Evolutionary conservation across 1,140 invertebrate species (phyloP).

Genomic region (Macrobrachium nipponense): DNA sequence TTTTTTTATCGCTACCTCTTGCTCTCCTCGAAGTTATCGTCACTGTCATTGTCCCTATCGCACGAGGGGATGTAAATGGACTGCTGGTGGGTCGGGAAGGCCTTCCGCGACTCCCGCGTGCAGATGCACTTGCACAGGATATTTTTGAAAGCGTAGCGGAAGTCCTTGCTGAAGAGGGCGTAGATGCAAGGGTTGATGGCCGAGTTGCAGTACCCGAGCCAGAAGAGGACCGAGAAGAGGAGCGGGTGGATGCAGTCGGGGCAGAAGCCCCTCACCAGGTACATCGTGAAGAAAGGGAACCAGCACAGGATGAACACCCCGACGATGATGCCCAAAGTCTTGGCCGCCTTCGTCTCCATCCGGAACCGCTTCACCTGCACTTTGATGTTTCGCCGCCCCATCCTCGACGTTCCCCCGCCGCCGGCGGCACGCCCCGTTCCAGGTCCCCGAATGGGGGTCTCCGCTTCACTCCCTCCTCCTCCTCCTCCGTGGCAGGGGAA

Average conservation of each 20-base stretch:
- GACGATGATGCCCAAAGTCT: conserved; percentile 93
- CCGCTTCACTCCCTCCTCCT: background rate
- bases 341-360: conserved; percentile 94
- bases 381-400: conserved; percentile 88
- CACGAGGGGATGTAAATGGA: conserved; percentile 66
- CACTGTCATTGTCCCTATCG: conserved; percentile 66
- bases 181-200: conserved; percentile 94
- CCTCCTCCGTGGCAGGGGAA: conserved; percentile 1
- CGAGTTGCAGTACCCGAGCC: conserved; percentile 97
- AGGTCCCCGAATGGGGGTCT: background rate
- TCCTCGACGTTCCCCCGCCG: conserved; percentile 65
- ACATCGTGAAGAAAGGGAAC: conserved; percentile 95
- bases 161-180: conserved; percentile 92
- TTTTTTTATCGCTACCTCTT: conserved; percentile 23
- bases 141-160: conserved; percentile 90
- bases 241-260: conserved; percentile 82
- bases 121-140: conserved; percentile 89
- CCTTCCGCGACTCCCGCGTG: conserved; percentile 65
- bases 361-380: conserved; percentile 85
- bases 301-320: conserved; percentile 94
- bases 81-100: conserved; percentile 62
- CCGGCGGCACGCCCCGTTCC: conserved; percentile 27
- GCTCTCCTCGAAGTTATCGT: conserved; percentile 37
- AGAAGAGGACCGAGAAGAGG: conserved; percentile 92
- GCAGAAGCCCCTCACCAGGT: conserved; percentile 87